Base-by-base conservation (phyloP, 1,140 invertebrate species). In the Meloidogyne floridensis region DNA sequence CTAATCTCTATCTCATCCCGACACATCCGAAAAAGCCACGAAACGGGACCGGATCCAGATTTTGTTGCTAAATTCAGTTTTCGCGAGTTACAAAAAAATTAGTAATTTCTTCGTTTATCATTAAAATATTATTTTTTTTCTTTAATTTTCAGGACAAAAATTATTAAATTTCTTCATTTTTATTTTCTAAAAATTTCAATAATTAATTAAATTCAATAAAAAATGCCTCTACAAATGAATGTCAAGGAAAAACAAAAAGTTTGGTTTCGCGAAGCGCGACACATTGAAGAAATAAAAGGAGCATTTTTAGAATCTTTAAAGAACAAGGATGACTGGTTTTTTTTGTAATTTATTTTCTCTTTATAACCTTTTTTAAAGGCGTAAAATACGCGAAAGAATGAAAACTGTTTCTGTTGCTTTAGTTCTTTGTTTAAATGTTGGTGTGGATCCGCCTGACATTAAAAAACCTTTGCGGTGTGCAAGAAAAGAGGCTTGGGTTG, bases 391-490 rank as follows among this genome's bases (percentile, higher is more conserved):
- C 11, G 87, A 89, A 56, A 81, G 88, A 56, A 82, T 82, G 81
- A 82, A 82, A 92, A 99, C 98, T 8, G 96, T 98, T n/a, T 98
- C 96, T 91, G 97, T 99, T 69, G 97, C 96, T 2, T 91, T 99
- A 74, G 96, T 99, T 9, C 90, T 99, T 7, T 99, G 97, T 91
- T 92, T 99, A 9, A 99, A 99, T 92, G 95, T 99, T 75, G 97
- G 97, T 43, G 97, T 99, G 7, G 98, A 99, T 91, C 97, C 98
- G 54, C 97, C 97, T 9, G 97, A 99, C 91, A 93, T 98, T 81
- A 94, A 98, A 2, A 98, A 98, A 91, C 97, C 96, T 11, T 94
- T 96, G 86, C 97, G 97, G 0, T 98, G 96, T 91, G 96, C 98
- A 0, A 92, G 95, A 15, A 91, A 98, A 20, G 96, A 99, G 90